Evolutionary conservation across 2,113 vertebrate species (phyloP), one percentile per base, ranked within the genome.

Genomic region (Tragelaphus imberbis): DNA sequence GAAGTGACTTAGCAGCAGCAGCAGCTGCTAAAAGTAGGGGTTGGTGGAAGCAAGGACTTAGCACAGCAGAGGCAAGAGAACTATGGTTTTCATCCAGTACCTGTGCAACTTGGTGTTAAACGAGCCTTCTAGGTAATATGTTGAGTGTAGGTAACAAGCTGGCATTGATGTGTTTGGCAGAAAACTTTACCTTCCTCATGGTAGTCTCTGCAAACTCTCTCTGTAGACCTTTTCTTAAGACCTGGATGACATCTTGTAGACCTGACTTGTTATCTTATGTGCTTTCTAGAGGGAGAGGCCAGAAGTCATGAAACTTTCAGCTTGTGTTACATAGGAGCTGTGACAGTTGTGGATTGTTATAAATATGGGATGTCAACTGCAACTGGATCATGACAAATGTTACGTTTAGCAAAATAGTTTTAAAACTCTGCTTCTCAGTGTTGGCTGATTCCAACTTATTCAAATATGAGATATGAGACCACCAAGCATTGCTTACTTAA

Each of bases 41-140:
- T 14, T 75, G 21, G 1, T 44, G 6, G 71, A 3, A 75, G 71
- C 21, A 75, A 75, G 36, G 68, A 44, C 21, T 36, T 40, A 25
- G 68, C 36, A 75, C 68, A 75, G 1, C 68, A 40, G n/a, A 75
- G 36, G 21, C 71, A 13, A 71, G 58, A 88, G 30, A 88, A 19
- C 6, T 3, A 4, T 19, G 9, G 3, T 53, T 19, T 75, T 63
- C 17, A 36, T 7, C 30, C 4, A 15, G 9, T 15, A 15, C 49
- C 3, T 14, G 0, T 21, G 25, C 7, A 8, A 40, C 9, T 36
- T 56, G 11, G 47, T 51, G 23, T 36, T 36, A 75, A 36, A 33
- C 1, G 6, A 53, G 3, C 7, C 25, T n/a, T 49, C 23, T 11
- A 4, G 4, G 56, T 17, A 5, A 3, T 21, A 16, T 23, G 11